These are phyloP conservation scores for Lepus europaeus DNA, from an alignment of 2,113 vertebrate genomes.

Conservation along the genomic window DNA sequence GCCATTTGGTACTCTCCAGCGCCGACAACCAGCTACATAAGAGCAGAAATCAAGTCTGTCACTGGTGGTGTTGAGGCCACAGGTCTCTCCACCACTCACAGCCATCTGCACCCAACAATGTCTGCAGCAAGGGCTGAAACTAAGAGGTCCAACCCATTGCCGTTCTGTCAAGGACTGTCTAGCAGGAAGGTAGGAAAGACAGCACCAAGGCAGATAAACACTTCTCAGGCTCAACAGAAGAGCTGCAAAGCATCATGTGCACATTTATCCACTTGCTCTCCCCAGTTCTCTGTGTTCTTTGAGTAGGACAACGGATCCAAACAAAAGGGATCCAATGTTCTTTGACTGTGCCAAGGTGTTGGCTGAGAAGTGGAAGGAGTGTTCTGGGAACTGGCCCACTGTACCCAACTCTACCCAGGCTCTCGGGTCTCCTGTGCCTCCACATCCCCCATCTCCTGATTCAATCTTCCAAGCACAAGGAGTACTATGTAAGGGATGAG, in stretches of 20 bases:
- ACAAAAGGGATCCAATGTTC: constrained; percentile 52
- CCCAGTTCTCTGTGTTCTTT: constrained; percentile 50
- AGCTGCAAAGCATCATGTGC: not conserved
- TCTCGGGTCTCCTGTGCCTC: not conserved
- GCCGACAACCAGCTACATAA: constrained; percentile 96
- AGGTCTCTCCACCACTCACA: not conserved
- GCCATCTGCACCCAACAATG: not conserved
- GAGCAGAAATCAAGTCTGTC: constrained; percentile 38
- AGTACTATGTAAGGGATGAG: not conserved
- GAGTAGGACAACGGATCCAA: constrained; percentile 32
- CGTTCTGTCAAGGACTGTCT: constrained; percentile 43
- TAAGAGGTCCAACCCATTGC: not conserved
- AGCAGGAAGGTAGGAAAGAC: not conserved
- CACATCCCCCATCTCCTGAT: not conserved
- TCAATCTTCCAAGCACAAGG: not conserved
- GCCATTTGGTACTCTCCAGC: constrained; percentile 98
- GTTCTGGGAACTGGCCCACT: not conserved
- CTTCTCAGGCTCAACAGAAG: not conserved
- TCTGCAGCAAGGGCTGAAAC: not conserved
- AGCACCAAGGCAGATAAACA: not conserved
- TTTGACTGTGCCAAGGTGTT: not conserved
- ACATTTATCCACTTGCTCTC: not conserved
- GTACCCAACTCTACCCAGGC: not conserved
- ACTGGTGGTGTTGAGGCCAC: not conserved
- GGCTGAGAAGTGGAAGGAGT: not conserved